Evolutionary conservation across 2,888 invertebrate genomes (phyloP).

Genomic region (Endomychus coccineus): DNA sequence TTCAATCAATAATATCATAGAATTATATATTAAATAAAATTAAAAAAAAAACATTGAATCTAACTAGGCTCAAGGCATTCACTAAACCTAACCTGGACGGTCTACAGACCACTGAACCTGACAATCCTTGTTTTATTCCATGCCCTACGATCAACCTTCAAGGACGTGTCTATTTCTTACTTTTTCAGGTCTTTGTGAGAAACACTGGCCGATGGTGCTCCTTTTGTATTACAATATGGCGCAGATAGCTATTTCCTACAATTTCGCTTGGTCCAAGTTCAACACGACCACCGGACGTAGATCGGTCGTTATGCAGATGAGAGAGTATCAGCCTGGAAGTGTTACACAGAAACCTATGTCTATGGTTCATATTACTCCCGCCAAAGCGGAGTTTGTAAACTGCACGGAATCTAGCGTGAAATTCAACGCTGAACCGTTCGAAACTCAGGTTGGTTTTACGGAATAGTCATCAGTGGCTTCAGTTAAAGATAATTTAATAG

Average conservation of each 20-base stretch:
- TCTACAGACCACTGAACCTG: too few species aligned
- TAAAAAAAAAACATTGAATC: too few species aligned
- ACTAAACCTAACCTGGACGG: too few species aligned
- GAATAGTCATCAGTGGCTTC: too few species aligned
- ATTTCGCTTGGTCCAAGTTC: constrained; percentile 71
- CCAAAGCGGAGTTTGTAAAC: constrained; percentile 57
- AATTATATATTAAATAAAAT: too few species aligned
- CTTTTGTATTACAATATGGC: constrained; percentile 77
- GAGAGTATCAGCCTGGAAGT: constrained; percentile 47
- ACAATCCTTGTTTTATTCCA: too few species aligned
- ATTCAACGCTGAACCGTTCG: constrained; percentile 52
- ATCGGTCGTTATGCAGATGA: constrained; percentile 59
- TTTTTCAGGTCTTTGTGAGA: constrained; percentile 45
- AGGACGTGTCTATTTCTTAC: neutral
- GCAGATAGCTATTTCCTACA: constrained; percentile 60
- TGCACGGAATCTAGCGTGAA: constrained; percentile 70
- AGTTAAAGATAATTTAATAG: too few species aligned
- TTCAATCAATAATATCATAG: too few species aligned
- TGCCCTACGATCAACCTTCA: too few species aligned
- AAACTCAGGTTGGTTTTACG: too few species aligned
- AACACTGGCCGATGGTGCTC: constrained; percentile 65
- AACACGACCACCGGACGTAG: constrained; percentile 53
- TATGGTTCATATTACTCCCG: constrained; percentile 58
- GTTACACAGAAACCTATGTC: constrained; percentile 43
- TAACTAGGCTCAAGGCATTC: too few species aligned